Evolutionary conservation across 2,797 vertebrate species (phyloP).

Genomic region (Psittacula echo): DNA sequence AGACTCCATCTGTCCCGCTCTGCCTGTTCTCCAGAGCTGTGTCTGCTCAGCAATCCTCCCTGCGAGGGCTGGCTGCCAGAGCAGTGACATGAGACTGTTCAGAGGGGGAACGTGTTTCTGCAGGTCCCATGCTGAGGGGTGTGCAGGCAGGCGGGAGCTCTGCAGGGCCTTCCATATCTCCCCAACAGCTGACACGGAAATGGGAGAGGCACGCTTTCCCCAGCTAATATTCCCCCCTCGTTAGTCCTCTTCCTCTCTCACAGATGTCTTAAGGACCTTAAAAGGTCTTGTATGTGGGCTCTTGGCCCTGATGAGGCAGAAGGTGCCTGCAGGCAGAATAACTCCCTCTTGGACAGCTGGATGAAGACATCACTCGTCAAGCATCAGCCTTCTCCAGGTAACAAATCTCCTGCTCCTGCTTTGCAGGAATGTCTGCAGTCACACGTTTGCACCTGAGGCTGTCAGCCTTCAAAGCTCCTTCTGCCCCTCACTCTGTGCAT

Average conservation of each 20-base stretch:
- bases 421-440: constrained; percentile 72
- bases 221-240: not conserved
- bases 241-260: not conserved
- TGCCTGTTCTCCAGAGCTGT: not conserved
- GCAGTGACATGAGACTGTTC: not conserved
- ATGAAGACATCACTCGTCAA: constrained; percentile 78
- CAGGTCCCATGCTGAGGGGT: constrained; percentile 25
- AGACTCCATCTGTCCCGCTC: not conserved
- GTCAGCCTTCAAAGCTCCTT: constrained; percentile 60
- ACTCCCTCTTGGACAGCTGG: constrained; percentile 67
- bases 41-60: not conserved
- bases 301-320: constrained; percentile 21
- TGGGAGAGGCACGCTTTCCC: constrained; percentile 25
- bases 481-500: not conserved
- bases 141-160: not conserved
- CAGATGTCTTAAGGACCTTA: constrained; percentile 21
- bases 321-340: constrained; percentile 65
- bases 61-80: constrained; percentile 16
- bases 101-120: constrained; percentile 13
- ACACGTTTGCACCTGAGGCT: constrained; percentile 76
- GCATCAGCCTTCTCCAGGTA: constrained; percentile 66
- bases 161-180: not conserved
- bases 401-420: constrained; percentile 68
- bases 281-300: constrained; percentile 10
- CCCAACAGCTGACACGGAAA: not conserved